Evolutionary conservation across 1,140 invertebrate genomes (phyloP).

Genomic region (Grapholita molesta): DNA sequence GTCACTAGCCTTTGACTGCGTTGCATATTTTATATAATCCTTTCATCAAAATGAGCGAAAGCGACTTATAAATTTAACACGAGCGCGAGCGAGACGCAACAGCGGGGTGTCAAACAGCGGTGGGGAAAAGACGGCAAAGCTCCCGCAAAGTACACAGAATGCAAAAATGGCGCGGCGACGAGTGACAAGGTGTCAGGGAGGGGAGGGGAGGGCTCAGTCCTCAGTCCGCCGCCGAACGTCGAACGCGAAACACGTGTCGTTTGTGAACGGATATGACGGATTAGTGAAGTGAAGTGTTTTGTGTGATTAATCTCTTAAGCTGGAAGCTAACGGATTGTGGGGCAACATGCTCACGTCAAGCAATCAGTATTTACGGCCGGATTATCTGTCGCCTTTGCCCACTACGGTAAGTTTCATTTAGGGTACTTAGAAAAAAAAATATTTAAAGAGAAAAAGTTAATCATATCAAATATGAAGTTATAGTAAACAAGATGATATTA

Average conservation of each 20-base stretch:
- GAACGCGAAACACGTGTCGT: slow-evolving; percentile 34
- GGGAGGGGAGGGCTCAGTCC: slow-evolving; percentile 45
- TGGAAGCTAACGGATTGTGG: slow-evolving; percentile 70
- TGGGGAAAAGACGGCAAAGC: slow-evolving; percentile 76
- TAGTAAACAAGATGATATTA: background rate
- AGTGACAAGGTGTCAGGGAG: slow-evolving; percentile 68
- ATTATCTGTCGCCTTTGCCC: slow-evolving; percentile 92
- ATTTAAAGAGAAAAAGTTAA: too few relatives aligned
- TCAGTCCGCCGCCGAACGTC: slow-evolving; percentile 55
- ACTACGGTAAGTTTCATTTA: slow-evolving; percentile 86
- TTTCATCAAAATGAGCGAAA: slow-evolving; percentile 70
- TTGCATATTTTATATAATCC: slow-evolving; percentile 75
- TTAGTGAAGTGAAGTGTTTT: slow-evolving; percentile 55
- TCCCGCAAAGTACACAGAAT: slow-evolving; percentile 77
- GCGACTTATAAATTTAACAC: slow-evolving; percentile 60
- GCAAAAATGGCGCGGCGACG: slow-evolving; percentile 75
- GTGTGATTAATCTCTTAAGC: slow-evolving; percentile 55
- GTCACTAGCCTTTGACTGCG: slow-evolving; percentile 59
- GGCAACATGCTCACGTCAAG: slow-evolving; percentile 88
- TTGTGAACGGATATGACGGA: slow-evolving; percentile 28
- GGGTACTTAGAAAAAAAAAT: slow-evolving; percentile 16
- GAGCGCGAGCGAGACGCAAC: slow-evolving; percentile 57
- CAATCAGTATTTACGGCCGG: slow-evolving; percentile 94
- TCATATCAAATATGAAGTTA: too few relatives aligned
- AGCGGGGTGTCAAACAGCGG: slow-evolving; percentile 75